A percentile compares a stretch with the other conserved stretches of the same genome.
phyloP scores from a whole-genome alignment of 2,113 vertebrate species.

The Cyprinodon variegatus region DNA sequence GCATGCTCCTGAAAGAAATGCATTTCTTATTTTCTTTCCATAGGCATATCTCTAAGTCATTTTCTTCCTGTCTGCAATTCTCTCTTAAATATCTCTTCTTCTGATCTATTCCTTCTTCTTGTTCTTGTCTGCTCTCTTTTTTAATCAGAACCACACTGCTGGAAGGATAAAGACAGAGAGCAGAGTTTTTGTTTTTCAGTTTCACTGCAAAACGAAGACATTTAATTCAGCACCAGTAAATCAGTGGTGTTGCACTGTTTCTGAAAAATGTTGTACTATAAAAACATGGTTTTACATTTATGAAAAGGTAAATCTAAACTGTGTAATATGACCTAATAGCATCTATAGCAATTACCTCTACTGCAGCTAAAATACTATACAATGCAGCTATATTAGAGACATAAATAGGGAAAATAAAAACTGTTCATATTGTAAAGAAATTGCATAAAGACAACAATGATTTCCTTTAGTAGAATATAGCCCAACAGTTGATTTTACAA shows the following conservation, averaged over 20 bases:
- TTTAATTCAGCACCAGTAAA: not conserved
- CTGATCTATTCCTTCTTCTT: not conserved
- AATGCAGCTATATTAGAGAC: not conserved
- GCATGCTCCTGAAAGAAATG: constrained; percentile 31
- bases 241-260: not conserved
- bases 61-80: constrained; percentile 7
- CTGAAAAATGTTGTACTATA: not conserved
- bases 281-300: not conserved
- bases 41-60: constrained; percentile 32
- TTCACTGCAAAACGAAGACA: not conserved
- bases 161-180: not conserved
- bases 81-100: constrained; percentile 2
- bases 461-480: too few species aligned
- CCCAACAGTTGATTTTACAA: too few species aligned
- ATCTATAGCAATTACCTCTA: not conserved
- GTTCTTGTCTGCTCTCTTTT: not conserved
- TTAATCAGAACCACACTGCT: not conserved
- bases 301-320: not conserved
- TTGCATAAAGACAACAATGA: too few species aligned
- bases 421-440: too few species aligned
- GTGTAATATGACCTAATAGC: not conserved
- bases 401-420: too few species aligned
- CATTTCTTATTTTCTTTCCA: constrained; percentile 49
- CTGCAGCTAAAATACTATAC: not conserved
- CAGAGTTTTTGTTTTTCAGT: not conserved